Conservation (phyloP, 92 coral and sea anemone species). For the Meandrina meandrites region DNA sequence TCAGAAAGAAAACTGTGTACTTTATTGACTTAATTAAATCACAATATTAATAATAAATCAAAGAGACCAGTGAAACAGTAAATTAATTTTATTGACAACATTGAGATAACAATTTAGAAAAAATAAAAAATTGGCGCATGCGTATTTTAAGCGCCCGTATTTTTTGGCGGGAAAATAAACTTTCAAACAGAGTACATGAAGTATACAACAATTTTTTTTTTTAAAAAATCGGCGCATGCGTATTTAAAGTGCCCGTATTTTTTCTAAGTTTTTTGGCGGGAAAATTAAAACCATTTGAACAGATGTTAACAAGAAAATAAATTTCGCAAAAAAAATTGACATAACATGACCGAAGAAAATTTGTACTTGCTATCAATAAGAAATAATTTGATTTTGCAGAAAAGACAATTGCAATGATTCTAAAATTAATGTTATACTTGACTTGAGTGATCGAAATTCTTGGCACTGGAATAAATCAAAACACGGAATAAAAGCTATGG, state of each 20-base stretch:
- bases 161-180: not conserved
- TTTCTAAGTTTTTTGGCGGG: too few relatives aligned
- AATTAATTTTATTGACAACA: not conserved
- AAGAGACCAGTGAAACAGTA: not conserved
- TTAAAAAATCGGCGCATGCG: too few relatives aligned
- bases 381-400: not conserved
- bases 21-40: not conserved
- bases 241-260: too few relatives aligned
- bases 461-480: not conserved
- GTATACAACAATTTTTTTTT: too few relatives aligned
- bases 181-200: too few relatives aligned
- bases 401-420: not conserved
- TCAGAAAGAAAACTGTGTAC: not conserved
- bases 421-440: not conserved
- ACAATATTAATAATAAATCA: not conserved
- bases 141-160: conserved; percentile 37
- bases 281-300: too few relatives aligned
- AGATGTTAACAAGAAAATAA: too few relatives aligned
- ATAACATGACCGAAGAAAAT: not conserved
- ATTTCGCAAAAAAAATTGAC: too few relatives aligned
- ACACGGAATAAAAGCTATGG: too few relatives aligned
- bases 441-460: not conserved
- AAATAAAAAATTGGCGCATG: conserved; percentile 32
- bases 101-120: not conserved
- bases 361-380: not conserved